Evolutionary conservation across 2,888 invertebrate species (phyloP), one percentile per base, ranked within the genome.

Genomic region (Drosophila sordidula): DNA sequence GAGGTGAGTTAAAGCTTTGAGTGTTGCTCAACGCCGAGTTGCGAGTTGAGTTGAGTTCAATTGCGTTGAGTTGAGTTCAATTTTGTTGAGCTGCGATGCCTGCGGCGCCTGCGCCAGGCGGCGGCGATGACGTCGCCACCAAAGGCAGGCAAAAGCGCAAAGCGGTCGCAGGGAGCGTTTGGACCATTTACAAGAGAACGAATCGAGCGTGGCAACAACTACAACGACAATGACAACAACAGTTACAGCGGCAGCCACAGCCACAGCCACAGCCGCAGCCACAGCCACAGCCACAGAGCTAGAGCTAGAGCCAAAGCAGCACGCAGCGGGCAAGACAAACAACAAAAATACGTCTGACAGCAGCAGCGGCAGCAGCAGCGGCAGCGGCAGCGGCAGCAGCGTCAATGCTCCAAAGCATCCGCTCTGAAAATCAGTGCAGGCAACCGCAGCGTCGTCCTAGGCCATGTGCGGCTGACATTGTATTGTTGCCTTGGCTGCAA

Each of bases 61-160:
- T 73, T 44, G 45, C 34, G 51, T 50, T n/a, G 45, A 6, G 6
- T 39, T 49, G 65, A 54, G 49, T 29, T 41, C 41, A 52, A 51
- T 49, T 69, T 18, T 41, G 18, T 66, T 45, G 65, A 29, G 29
- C 9, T 9, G 9, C 0, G 32, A 3, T 8, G 16, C 4, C 6
- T 42, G 34, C 34, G 41, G 77, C 75, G 77, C 73, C 62, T 75
- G 75, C 75, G 77, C 58, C 41, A 34, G 29, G n/a, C 42, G 38
- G n/a, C 18, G 41, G 32, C 41, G 74, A 62, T 75, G 75, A 75
- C 75, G 75, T 75, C 61, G 77, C 55, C 55, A 55, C 42, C 55
- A 39, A 44, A 41, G 34, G 67, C 80, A 62, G 79, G 36, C 79
- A 80, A 86, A 86, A 76, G 80, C 70, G 77, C 80, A 81, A 78